Evolutionary conservation across 2,113 vertebrate species (phyloP).

Genomic region (Lasiurus borealis): DNA sequence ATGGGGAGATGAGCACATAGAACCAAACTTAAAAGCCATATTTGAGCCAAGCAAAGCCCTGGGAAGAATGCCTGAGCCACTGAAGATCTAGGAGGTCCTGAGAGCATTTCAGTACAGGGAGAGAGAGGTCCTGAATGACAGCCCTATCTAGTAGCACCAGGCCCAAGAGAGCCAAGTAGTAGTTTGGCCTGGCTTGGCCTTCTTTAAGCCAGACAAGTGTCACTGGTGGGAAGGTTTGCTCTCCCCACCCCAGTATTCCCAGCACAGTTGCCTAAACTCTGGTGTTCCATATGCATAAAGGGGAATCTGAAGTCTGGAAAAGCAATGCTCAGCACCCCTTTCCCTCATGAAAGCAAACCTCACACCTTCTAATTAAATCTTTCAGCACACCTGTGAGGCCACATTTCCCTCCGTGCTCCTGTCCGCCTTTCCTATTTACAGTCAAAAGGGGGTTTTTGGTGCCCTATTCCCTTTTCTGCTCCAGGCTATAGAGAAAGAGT

Average conservation of each 20-base stretch:
- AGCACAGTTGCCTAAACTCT: too few species aligned
- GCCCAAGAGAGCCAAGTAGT: not conserved
- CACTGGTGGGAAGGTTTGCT: not conserved
- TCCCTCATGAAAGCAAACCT: conserved; percentile 3
- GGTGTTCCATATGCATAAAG: not conserved
- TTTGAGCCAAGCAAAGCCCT: conserved; percentile 29
- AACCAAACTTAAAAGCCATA: not conserved
- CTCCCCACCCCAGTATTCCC: not conserved
- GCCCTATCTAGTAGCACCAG: not conserved
- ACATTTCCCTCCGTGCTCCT: fast-evolving
- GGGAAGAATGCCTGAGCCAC: not conserved
- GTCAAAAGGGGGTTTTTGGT: not conserved
- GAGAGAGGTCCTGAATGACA: not conserved
- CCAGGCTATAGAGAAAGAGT: not conserved
- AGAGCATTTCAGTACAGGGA: not conserved
- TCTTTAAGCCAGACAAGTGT: not conserved
- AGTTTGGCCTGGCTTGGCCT: not conserved
- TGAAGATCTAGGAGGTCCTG: not conserved
- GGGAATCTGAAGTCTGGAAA: not conserved
- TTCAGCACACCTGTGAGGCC: conserved; percentile 6
- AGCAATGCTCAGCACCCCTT: not conserved
- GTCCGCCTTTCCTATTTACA: not conserved
- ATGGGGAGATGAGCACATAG: not conserved
- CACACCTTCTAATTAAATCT: conserved; percentile 48
- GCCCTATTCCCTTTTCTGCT: not conserved